Evolutionary conservation across 2,888 invertebrate genomes (phyloP).

Genomic region (Hirtodrosophila duncani): DNA sequence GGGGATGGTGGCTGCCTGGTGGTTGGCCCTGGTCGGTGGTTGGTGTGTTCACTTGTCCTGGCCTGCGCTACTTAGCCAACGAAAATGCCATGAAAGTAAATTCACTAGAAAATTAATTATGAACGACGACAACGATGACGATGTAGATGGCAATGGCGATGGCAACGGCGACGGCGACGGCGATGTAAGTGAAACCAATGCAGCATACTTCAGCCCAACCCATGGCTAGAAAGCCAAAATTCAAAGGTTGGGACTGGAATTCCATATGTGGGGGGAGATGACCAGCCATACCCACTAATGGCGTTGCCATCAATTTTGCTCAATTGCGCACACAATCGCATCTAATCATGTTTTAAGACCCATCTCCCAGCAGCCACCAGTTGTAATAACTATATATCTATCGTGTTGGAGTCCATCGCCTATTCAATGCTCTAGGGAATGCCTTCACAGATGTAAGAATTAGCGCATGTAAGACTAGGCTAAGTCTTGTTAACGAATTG

Average conservation of each 20-base stretch:
- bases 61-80: slow-evolving; percentile 45
- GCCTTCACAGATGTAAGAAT: too few relatives aligned
- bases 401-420: too few relatives aligned
- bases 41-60: slow-evolving; percentile 8
- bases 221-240: background rate
- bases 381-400: slow-evolving; percentile 25
- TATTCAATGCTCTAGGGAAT: too few relatives aligned
- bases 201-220: slow-evolving; percentile 34
- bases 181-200: slow-evolving; percentile 48
- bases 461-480: too few relatives aligned
- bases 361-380: slow-evolving; percentile 41
- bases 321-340: slow-evolving; percentile 72
- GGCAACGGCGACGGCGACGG: slow-evolving; percentile 16
- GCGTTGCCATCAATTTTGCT: slow-evolving; percentile 71
- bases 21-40: slow-evolving; percentile 4
- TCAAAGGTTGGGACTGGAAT: slow-evolving; percentile 3
- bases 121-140: slow-evolving; percentile 41
- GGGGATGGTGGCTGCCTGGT: background rate
- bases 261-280: slow-evolving; percentile 12
- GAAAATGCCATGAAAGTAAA: slow-evolving; percentile 68
- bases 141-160: slow-evolving; percentile 8
- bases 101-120: slow-evolving; percentile 72
- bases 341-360: slow-evolving; percentile 66
- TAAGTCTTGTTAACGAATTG: too few relatives aligned
- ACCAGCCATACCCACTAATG: slow-evolving; percentile 62